Conservation (phyloP, 2,888 invertebrate genomes). For the Scaeva pyrastri region DNA sequence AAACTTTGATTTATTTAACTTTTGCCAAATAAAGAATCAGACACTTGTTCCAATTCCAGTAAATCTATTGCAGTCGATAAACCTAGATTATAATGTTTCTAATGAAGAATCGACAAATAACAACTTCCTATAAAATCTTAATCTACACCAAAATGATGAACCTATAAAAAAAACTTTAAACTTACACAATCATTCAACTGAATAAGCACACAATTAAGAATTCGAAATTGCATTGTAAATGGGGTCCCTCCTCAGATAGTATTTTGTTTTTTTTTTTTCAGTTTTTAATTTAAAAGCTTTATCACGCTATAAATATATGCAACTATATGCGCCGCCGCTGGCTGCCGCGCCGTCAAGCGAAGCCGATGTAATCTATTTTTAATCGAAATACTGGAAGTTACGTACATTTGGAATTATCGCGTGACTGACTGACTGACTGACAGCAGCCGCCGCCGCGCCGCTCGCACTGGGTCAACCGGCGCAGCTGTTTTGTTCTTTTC, state of each 20-base stretch:
- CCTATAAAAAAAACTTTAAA: neutral
- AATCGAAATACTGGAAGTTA: slow-evolving; percentile 68
- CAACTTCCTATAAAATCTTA: neutral
- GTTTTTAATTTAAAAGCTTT: no score
- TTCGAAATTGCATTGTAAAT: slow-evolving; percentile 64
- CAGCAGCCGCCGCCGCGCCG: neutral
- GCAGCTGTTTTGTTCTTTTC: slow-evolving; percentile 32
- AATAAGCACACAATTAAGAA: slow-evolving; percentile 45
- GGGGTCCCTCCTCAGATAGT: slow-evolving; percentile 46
- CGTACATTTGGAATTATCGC: slow-evolving; percentile 63
- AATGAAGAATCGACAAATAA: neutral
- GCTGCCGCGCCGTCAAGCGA: slow-evolving; percentile 55
- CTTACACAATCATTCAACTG: slow-evolving; percentile 46
- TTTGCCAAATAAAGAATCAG: no score
- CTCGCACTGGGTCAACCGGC: slow-evolving; percentile 63
- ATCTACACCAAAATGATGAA: slow-evolving; percentile 1
- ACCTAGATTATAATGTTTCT: no score
- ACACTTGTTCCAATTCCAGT: no score
- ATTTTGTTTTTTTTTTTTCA: neutral
- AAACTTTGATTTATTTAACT: no score
- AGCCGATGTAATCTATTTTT: slow-evolving; percentile 70
- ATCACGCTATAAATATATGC: slow-evolving; percentile 43
- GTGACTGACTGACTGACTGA: slow-evolving; percentile 56
- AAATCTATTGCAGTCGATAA: no score
- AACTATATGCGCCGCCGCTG: no score